Base-by-base conservation (phyloP, 2,888 invertebrate genomes). In the Falcaria lacertinaria region DNA sequence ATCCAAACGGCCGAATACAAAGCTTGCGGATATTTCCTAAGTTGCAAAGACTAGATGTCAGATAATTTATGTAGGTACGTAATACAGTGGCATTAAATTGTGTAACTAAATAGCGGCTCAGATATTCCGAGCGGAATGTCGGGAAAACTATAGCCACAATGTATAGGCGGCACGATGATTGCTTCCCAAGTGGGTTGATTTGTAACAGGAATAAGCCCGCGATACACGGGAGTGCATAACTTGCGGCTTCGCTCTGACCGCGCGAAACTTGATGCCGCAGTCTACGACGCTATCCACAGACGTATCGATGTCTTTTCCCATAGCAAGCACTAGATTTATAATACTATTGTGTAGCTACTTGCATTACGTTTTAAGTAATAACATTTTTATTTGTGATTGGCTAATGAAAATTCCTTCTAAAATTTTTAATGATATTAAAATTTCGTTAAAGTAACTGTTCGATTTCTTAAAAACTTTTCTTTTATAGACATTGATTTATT, bases 271-370 rank as follows among this genome's bases (percentile, higher is more conserved):
- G 76, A 86, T 54, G 63, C 80, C 57, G 22, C 33, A 47, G 40
- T 48, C 57, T 52, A 50, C 54, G 44, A 52, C 47, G 55, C 28
- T 28, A 11, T 28, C 28, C 28, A 28, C 28, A 11, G 11, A 28
- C 28, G 79, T 81, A 62, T 83, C 75, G 62, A 74, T 86, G 61
- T 75, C 83, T 54, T 64, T 83, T 84, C 83, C 73, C 82, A 83
- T 75, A 68, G 67, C 54, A 44, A 40, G 40, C 39, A 36, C 34
- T 44, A 42, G 28, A 28, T 39, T 28, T 28, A 39, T 5, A 43
- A 41, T 38, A 41, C 42, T 16, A 45, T 43, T 47, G 50, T 55
- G 51, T 42, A 50, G 42, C 22, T n/a, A 22, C 25, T 25, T 8
- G 7, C 22, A 5, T 22, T 2, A 14, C 7, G 8, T 5, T n/a